phyloP scores from a whole-genome alignment of 2,888 invertebrate species.

The Synergus laeviventris region DNA sequence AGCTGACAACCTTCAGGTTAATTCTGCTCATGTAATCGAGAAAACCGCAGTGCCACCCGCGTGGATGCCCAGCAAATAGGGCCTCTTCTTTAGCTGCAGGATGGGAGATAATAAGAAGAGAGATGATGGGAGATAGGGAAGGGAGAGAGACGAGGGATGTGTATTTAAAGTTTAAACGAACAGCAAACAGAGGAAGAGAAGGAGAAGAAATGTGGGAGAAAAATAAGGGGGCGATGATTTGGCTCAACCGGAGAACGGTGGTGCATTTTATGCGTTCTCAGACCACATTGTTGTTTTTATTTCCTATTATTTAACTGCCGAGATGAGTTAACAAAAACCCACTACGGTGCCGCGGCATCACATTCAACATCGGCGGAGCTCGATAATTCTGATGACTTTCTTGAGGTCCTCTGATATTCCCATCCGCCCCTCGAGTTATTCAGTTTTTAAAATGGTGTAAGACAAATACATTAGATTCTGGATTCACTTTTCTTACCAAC shows the following conservation, averaged over 20 bases:
- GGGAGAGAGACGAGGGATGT: slow-evolving; percentile 40
- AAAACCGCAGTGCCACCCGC: slow-evolving; percentile 62
- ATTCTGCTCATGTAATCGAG: slow-evolving; percentile 50
- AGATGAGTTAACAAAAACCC: slow-evolving; percentile 59
- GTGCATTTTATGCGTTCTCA: slow-evolving; percentile 57
- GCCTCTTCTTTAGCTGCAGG: slow-evolving; percentile 50
- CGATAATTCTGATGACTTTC: slow-evolving; percentile 11
- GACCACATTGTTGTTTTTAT: slow-evolving; percentile 60
- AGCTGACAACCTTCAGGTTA: slow-evolving; percentile 33
- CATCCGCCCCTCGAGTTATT: neutral
- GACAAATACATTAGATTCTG: no score
- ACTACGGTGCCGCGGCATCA: slow-evolving; percentile 53
- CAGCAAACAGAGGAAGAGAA: slow-evolving; percentile 10
- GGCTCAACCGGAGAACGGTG: slow-evolving; percentile 44
- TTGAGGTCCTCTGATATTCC: neutral
- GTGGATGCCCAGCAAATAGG: slow-evolving; percentile 57
- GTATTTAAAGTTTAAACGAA: slow-evolving; percentile 29
- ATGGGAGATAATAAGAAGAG: slow-evolving; percentile 28
- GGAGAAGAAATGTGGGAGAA: slow-evolving; percentile 30
- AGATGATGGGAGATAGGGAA: slow-evolving; percentile 20
- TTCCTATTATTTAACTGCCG: slow-evolving; percentile 61
- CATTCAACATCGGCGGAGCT: slow-evolving; percentile 51
- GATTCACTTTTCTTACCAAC: no score
- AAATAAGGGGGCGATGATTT: slow-evolving; percentile 48
- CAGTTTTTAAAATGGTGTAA: neutral